Percentiles rank a stretch among this genome's conserved stretches.
Evolutionary conservation across 2,888 invertebrate species (phyloP).

Genomic region (Drosophila neoperkinsi): DNA sequence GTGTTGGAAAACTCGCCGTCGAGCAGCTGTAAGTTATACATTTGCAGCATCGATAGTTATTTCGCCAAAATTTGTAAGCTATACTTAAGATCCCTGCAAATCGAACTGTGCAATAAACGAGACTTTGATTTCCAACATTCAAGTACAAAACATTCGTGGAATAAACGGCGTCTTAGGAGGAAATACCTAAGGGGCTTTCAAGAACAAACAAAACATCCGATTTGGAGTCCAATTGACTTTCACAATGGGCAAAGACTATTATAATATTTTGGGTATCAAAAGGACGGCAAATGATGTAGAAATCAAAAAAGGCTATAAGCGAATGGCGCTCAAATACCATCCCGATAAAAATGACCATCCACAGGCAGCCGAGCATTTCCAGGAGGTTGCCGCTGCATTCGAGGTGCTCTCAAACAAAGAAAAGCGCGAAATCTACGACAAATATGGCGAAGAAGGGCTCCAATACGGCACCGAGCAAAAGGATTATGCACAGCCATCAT

Average conservation of each 20-base stretch:
- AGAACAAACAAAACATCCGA: background rate
- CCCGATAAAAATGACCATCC: constrained; percentile 70
- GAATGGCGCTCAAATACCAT: constrained; percentile 49
- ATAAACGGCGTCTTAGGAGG: background rate
- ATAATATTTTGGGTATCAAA: constrained; percentile 43
- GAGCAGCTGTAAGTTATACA: constrained; percentile 2
- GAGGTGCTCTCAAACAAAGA: constrained; percentile 62
- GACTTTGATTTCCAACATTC: too few relatives aligned
- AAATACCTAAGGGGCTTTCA: background rate
- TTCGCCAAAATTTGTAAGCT: constrained; percentile 13
- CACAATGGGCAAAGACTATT: constrained; percentile 47
- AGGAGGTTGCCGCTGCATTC: constrained; percentile 58
- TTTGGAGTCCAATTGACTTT: background rate
- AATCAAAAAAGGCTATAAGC: constrained; percentile 47
- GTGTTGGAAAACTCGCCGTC: constrained; percentile 3
- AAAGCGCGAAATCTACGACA: constrained; percentile 60
- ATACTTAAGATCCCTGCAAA: constrained; percentile 1
- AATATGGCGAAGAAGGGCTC: constrained; percentile 61
- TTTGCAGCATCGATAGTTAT: constrained; percentile 20
- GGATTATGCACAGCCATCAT: constrained; percentile 38
- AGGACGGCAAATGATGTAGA: constrained; percentile 30
- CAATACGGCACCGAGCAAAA: constrained; percentile 11
- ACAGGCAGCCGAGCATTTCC: constrained; percentile 53
- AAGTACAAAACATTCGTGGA: background rate
- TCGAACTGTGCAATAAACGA: constrained; percentile 21